Evolutionary conservation across 2,113 vertebrate genomes (phyloP).

Genomic region (Syngnathus floridae): DNA sequence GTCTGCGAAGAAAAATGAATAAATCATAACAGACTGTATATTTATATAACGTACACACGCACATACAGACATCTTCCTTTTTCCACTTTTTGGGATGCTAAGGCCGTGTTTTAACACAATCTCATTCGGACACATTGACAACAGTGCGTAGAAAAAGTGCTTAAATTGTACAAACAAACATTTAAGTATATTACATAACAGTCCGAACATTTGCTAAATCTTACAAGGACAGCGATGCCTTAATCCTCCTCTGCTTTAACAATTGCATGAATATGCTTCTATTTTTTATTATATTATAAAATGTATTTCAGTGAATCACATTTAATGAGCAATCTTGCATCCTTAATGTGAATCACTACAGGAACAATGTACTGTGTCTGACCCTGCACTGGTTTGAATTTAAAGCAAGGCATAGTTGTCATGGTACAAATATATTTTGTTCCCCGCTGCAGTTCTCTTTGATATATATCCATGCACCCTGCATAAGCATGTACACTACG

Average conservation of each 20-base stretch:
- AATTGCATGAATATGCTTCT: background rate
- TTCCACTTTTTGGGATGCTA: too few relatives aligned
- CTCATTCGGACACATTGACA: too few relatives aligned
- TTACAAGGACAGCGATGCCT: too few relatives aligned
- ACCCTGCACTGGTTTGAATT: constrained; percentile 13
- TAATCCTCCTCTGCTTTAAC: background rate
- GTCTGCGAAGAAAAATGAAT: constrained; percentile 24
- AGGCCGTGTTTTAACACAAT: too few relatives aligned
- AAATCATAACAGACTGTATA: constrained; percentile 37
- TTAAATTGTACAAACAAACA: background rate
- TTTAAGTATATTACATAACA: too few relatives aligned
- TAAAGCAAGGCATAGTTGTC: constrained; percentile 8
- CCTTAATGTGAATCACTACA: background rate
- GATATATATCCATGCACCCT: constrained; percentile 8
- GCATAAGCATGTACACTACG: background rate
- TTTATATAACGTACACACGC: constrained; percentile 12
- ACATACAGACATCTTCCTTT: background rate
- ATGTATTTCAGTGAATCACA: background rate
- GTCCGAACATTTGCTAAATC: too few relatives aligned
- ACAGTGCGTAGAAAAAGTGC: background rate
- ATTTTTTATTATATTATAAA: background rate
- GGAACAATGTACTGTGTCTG: background rate
- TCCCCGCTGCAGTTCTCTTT: constrained; percentile 5
- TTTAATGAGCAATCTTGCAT: background rate
- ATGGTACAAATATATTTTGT: constrained; percentile 9